Evolutionary conservation across 2,797 vertebrate genomes (phyloP).

Genomic region (Sebastiscus tertius): DNA sequence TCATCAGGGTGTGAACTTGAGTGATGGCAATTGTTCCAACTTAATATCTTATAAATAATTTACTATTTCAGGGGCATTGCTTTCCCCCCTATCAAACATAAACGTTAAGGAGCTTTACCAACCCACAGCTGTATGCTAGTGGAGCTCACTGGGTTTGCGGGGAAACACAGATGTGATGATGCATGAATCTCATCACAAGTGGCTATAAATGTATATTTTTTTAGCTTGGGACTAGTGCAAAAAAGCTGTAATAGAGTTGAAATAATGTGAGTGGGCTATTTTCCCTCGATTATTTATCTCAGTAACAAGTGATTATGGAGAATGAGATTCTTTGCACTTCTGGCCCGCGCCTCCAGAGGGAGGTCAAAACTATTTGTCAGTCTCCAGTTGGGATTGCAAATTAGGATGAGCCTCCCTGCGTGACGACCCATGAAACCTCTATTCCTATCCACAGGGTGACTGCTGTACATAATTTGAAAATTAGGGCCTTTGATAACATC

Average conservation of each 20-base stretch:
- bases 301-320: conserved; percentile 77
- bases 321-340: conserved; percentile 81
- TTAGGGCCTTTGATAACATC: conserved; percentile 76
- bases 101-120: conserved; percentile 65
- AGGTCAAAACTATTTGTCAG: conserved; percentile 89
- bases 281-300: conserved; percentile 70
- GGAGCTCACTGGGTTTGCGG: conserved; percentile 25
- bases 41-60: conserved; percentile 86
- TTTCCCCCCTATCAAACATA: conserved; percentile 50
- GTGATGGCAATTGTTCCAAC: conserved; percentile 81
- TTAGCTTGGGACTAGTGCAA: conserved; percentile 35
- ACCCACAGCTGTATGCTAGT: conserved; percentile 70
- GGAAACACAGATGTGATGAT: conserved; percentile 44
- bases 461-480: conserved; percentile 77
- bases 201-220: conserved; percentile 48
- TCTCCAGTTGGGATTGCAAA: conserved; percentile 87
- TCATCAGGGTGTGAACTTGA: conserved; percentile 74
- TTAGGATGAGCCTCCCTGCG: conserved; percentile 85
- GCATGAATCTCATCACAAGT: conserved; percentile 53
- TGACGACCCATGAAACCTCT: conserved; percentile 75
- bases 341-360: conserved; percentile 83
- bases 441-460: conserved; percentile 75
- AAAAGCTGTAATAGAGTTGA: conserved; percentile 51
- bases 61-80: conserved; percentile 68
- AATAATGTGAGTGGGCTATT: conserved; percentile 66